Evolutionary conservation across 2,888 invertebrate genomes (phyloP), one percentile per base, ranked within the genome.

Genomic region (Dendrolimus houi): DNA sequence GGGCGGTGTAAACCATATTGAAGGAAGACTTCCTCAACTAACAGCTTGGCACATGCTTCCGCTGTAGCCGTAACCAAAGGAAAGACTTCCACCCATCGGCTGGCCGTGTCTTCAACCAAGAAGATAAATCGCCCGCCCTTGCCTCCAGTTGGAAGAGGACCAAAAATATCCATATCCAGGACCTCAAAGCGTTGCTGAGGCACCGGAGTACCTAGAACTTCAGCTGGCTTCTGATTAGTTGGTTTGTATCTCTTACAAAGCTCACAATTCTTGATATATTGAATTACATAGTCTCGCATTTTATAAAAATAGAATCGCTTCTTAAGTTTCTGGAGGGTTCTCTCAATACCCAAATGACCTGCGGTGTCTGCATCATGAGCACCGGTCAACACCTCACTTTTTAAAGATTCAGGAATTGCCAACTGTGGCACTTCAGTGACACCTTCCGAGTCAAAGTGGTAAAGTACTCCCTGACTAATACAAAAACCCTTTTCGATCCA

Each of bases 1-100:
- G 64, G 55, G 0, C 69, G 57, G 2, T 65, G 65, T 7, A 68
- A 42, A 1, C 68, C 71, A 53, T 62, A 70, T 1, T 70, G 56
- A 7, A 71, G 47, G 41, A 70, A 71, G 9, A 59, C 56, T 40
- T 67, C 66, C 1, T 64, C 55, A 1, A 67, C 58, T 0, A 69
- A 41, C 1, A 56, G 53, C 1, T 55, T 55, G 0, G 69, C 67
- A 54, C 68, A 67, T 8, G 54, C 13, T 52, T 58, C 55, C 0
- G 59, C 54, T 40, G 57, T 61, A 1, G 63, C 62, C 1, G 53
- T 52, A 9, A 56, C 54, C 6, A 67, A 40, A 0, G 65, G 52
- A 40, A 59, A 65, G 2, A 68, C 17, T 47, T 68, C 70, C 0
- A 67, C 58, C 65, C 68, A 69, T 0, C 66, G 40, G 8, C 59